These are phyloP conservation scores for Manis crassicaudata DNA, from an alignment of 2,797 vertebrate species.

Conservation along the genomic window DNA sequence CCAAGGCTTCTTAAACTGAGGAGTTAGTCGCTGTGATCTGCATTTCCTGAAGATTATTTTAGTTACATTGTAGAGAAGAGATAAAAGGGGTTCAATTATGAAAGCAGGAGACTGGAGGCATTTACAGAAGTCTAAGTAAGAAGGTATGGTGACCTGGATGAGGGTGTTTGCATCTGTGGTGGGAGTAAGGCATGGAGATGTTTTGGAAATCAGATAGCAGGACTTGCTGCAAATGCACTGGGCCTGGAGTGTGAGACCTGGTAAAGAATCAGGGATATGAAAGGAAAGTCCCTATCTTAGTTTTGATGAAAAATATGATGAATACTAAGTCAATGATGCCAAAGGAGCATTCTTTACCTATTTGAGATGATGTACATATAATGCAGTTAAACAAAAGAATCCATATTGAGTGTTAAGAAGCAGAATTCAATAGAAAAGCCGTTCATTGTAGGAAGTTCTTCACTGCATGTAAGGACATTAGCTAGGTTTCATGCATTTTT, in stretches of 20 bases:
- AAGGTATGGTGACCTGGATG: background rate
- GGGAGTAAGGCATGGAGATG: background rate
- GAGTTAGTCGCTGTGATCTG: background rate
- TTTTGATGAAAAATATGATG: slow-evolving; percentile 15
- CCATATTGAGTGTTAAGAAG: background rate
- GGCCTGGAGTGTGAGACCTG: background rate
- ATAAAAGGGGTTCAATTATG: too few species aligned
- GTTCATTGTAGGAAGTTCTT: background rate
- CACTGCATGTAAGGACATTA: background rate
- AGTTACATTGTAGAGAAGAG: background rate
- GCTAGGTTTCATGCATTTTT: background rate
- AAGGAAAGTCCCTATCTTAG: background rate
- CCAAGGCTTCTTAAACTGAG: background rate
- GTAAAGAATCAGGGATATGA: background rate
- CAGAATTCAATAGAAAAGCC: background rate
- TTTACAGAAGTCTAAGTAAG: background rate
- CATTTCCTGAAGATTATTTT: background rate
- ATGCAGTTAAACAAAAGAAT: background rate
- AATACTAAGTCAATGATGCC: background rate
- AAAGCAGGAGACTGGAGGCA: background rate
- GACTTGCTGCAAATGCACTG: background rate
- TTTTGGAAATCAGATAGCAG: background rate
- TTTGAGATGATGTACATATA: background rate
- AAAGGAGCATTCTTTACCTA: background rate
- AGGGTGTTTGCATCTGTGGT: background rate